Evolutionary conservation across 2,797 vertebrate genomes (phyloP), one percentile per base, ranked within the genome.

Genomic region (Acrossocheilus fasciatus): DNA sequence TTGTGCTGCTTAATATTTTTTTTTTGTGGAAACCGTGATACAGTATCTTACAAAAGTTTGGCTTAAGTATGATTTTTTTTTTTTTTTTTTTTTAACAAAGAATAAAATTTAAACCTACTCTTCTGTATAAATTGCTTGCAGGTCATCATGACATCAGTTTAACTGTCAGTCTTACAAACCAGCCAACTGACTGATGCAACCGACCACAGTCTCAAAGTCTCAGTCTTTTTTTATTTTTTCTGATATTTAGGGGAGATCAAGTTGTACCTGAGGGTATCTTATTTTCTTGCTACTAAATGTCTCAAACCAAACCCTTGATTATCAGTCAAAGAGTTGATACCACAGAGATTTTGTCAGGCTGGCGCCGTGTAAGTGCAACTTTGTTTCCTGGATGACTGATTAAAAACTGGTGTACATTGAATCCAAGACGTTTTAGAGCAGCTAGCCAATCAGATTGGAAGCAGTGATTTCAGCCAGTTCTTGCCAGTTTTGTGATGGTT

Each of bases 321-420:
- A 66, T 76, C 41, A 41, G 18, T 68, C 45, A 77, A 64, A 64
- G 20, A 75, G 57, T 47, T 83, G n/a, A 62, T 66, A 8, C 62
- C 62, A 26, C 45, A 43, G 0, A 54, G 36, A 68, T 50, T 41
- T 69, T 84, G 74, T 84, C 34, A 68, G 59, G 9, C 45, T 52
- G 83, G 83, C 45, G 73, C 83, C 73, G 68, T 77, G 47, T 57
- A 57, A 69, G 50, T 10, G 17, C 62, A 69, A 84, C 74, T 77
- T 77, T 77, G 73, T 68, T 68, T 52, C 23, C 4, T 84, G 23
- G 17, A 34, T 84, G 30, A 39, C 74, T 77, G 62, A 84, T 77
- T 68, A 43, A 54, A 77, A 84, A 50, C 34, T 52, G 17, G 2
- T 62, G 43, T 36, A 23, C 11, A 7, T 43, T 74, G 72, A 74